phyloP scores from a whole-genome alignment of 2,888 invertebrate species.

The Eristalinus aeneus region DNA sequence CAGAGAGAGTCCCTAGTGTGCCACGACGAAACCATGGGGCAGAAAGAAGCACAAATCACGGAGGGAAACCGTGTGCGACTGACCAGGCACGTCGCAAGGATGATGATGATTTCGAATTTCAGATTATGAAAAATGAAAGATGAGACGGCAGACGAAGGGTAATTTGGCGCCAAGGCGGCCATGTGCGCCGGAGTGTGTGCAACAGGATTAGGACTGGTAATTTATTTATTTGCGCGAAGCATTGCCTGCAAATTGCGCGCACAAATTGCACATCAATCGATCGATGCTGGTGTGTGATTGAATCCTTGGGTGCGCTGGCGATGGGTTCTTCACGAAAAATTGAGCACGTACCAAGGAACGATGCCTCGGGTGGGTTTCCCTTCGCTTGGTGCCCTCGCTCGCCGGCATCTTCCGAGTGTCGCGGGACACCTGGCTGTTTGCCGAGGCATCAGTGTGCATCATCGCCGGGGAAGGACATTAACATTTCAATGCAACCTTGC shows the following conservation, averaged over 20 bases:
- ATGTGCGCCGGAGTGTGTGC: slow-evolving; percentile 31
- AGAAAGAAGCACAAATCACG: slow-evolving; percentile 16
- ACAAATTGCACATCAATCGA: slow-evolving; percentile 34
- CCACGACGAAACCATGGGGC: slow-evolving; percentile 41
- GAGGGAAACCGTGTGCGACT: slow-evolving; percentile 13
- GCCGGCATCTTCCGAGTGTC: not conserved
- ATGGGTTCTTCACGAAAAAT: slow-evolving; percentile 6
- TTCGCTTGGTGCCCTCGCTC: not conserved
- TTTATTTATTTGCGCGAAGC: slow-evolving; percentile 61
- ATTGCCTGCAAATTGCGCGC: slow-evolving; percentile 53
- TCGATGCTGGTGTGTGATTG: slow-evolving; percentile 39
- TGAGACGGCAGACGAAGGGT: slow-evolving; percentile 64
- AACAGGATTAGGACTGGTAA: slow-evolving; percentile 49
- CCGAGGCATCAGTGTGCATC: slow-evolving; percentile 33
- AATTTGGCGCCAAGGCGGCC: slow-evolving; percentile 69
- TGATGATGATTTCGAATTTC: slow-evolving; percentile 32
- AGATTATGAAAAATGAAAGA: slow-evolving; percentile 66
- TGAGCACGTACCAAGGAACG: slow-evolving; percentile 54
- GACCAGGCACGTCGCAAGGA: slow-evolving; percentile 60
- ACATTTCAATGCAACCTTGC: slow-evolving; percentile 70
- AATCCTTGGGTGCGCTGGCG: slow-evolving; percentile 43
- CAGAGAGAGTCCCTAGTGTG: slow-evolving; percentile 18
- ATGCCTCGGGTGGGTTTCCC: not conserved
- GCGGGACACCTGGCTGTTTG: not conserved
- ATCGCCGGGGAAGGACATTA: slow-evolving; percentile 57